Evolutionary conservation across 2,797 vertebrate genomes (phyloP).

Genomic region (Parambassis ranga): DNA sequence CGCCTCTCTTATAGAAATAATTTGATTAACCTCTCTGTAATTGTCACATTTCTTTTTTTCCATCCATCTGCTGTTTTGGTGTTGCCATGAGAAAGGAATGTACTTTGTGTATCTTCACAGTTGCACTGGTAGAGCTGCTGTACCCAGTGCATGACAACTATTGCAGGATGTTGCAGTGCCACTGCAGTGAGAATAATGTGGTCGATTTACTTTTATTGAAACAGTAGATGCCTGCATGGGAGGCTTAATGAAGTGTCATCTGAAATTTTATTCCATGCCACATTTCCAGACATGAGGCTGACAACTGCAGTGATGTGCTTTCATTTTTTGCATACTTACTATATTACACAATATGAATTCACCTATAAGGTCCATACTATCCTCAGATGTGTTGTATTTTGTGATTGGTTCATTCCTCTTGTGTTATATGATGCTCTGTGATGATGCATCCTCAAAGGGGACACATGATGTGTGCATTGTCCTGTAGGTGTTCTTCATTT

Average conservation of each 20-base stretch:
- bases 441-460: too few relatives aligned
- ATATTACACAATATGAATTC: background rate
- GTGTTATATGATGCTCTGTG: background rate
- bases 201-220: slow-evolving; percentile 10
- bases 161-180: background rate
- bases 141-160: background rate
- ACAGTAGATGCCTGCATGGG: slow-evolving; percentile 1
- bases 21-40: too few relatives aligned
- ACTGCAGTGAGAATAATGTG: slow-evolving; percentile 18
- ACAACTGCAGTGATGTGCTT: background rate
- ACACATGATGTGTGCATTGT: background rate
- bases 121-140: slow-evolving; percentile 1
- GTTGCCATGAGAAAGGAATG: background rate
- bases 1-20: too few relatives aligned
- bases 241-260: slow-evolving; percentile 26
- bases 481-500: background rate
- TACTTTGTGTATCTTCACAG: background rate
- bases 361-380: background rate
- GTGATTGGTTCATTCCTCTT: background rate
- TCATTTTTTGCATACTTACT: background rate
- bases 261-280: slow-evolving; percentile 21
- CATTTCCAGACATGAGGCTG: slow-evolving; percentile 6
- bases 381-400: background rate
- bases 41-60: background rate
- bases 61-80: background rate